A percentile compares a stretch with the other conserved stretches of the same genome.
phyloP scores from a whole-genome alignment of 2,797 vertebrate species.

The Muraenolepis orangiensis region DNA sequence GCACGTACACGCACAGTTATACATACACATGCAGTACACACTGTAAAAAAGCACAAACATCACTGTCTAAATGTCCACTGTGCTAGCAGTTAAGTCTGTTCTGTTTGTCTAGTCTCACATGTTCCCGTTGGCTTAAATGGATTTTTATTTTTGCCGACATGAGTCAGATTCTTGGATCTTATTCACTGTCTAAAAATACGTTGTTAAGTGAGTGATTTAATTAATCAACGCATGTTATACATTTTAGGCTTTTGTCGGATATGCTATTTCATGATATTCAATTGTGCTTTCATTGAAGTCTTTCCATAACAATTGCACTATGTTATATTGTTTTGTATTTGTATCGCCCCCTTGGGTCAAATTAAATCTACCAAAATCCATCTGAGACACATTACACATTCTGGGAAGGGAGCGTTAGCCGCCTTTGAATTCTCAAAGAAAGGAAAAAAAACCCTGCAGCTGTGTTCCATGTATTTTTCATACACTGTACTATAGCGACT shows the following conservation, averaged over 20 bases:
- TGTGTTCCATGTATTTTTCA: neutral
- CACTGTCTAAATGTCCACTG: slow-evolving; percentile 5
- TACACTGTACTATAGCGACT: slow-evolving; percentile 31
- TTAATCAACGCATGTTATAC: neutral
- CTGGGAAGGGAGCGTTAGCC: neutral
- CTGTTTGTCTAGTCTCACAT: slow-evolving; percentile 18
- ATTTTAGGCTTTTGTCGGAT: neutral
- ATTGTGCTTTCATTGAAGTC: neutral
- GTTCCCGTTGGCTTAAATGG: too few species aligned
- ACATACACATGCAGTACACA: neutral
- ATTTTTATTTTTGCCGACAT: slow-evolving; percentile 55
- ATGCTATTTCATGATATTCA: neutral
- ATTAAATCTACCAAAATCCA: neutral
- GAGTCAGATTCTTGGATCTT: slow-evolving; percentile 58
- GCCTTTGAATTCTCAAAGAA: neutral
- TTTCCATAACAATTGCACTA: neutral
- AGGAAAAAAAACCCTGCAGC: neutral
- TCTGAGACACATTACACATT: neutral
- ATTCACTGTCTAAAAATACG: slow-evolving; percentile 17
- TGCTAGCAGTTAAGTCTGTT: too few species aligned
- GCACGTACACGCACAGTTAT: neutral
- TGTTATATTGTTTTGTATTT: neutral
- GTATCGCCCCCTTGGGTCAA: neutral
- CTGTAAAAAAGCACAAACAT: neutral
- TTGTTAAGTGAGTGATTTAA: neutral